Evolutionary conservation across 2,888 invertebrate species (phyloP).

Genomic region (Thera obeliscata): DNA sequence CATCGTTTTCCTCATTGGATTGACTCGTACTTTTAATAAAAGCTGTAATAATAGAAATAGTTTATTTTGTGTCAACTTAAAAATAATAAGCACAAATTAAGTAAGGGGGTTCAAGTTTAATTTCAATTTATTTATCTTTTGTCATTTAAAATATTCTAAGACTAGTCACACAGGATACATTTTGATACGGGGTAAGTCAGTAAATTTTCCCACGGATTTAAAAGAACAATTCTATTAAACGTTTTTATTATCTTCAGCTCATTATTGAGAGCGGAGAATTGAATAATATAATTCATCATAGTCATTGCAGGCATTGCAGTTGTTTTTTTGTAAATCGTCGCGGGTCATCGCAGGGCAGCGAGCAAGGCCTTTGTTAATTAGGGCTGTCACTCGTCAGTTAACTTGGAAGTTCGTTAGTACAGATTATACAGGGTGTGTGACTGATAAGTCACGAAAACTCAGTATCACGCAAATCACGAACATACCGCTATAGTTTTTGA

Average conservation of each 20-base stretch:
- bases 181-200: neutral
- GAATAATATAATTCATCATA: constrained; percentile 24
- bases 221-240: neutral
- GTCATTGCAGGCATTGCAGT: constrained; percentile 25
- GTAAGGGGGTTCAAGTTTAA: too few species aligned
- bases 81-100: too few species aligned
- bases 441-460: neutral
- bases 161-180: too few species aligned
- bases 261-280: constrained; percentile 11
- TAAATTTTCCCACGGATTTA: neutral
- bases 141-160: too few species aligned
- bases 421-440: neutral
- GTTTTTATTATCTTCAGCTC: neutral
- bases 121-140: too few species aligned
- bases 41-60: too few species aligned
- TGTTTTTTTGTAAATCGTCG: constrained; percentile 21
- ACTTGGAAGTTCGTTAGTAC: neutral
- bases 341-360: constrained; percentile 31
- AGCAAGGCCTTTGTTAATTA: constrained; percentile 29
- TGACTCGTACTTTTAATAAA: too few species aligned
- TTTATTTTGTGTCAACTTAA: too few species aligned
- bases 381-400: constrained; percentile 21
- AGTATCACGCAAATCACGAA: neutral
- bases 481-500: neutral
- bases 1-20: too few species aligned